Conservation (phyloP, 2,888 invertebrate genomes). For the Drepanosiphum platanoidis region DNA sequence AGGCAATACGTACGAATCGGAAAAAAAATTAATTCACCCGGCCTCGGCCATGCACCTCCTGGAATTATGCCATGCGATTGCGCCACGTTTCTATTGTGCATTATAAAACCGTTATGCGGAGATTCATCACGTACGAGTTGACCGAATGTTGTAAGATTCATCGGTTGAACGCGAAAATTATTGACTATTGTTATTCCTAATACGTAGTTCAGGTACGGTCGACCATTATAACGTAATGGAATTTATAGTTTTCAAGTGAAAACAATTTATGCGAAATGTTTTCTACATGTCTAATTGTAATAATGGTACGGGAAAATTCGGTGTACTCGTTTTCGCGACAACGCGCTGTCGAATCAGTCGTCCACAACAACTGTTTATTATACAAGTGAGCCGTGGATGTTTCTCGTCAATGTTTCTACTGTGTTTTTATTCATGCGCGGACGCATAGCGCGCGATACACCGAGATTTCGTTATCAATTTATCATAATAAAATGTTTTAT, state of each 20-base stretch:
- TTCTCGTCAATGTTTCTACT: too few relatives aligned
- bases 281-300: too few relatives aligned
- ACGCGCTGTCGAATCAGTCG: too few relatives aligned
- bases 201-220: background rate
- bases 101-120: conserved; percentile 41
- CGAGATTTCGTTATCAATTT: too few relatives aligned
- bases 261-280: background rate
- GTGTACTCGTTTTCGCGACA: too few relatives aligned
- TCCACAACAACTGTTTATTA: too few relatives aligned
- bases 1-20: background rate
- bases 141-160: conserved; percentile 44
- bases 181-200: conserved; percentile 34
- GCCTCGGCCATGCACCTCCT: conserved; percentile 12
- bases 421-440: too few relatives aligned
- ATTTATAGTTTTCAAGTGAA: background rate
- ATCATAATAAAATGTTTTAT: too few relatives aligned
- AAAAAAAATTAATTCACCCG: conserved; percentile 4
- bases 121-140: conserved; percentile 45
- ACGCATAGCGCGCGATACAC: too few relatives aligned
- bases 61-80: conserved; percentile 28
- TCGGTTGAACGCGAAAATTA: background rate
- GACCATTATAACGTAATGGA: background rate
- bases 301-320: too few relatives aligned
- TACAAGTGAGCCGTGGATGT: too few relatives aligned
- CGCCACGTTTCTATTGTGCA: conserved; percentile 23